Evolutionary conservation across 2,797 vertebrate species (phyloP).

Genomic region (Myioborus miniatus): DNA sequence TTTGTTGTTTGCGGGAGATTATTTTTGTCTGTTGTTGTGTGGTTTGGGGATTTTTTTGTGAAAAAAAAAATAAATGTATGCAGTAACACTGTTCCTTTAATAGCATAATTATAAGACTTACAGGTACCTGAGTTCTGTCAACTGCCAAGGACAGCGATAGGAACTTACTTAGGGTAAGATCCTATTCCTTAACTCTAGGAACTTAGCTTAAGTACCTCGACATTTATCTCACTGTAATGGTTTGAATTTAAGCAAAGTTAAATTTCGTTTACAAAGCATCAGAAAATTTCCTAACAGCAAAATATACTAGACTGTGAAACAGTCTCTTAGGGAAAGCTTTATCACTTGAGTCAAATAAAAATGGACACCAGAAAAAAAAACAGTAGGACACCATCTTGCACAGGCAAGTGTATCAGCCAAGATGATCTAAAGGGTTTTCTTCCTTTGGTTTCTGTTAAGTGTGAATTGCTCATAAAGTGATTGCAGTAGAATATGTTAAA

Average conservation of each 20-base stretch:
- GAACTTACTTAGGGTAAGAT: background rate
- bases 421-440: background rate
- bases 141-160: background rate
- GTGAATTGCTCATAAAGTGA: background rate
- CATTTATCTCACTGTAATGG: background rate
- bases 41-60: background rate
- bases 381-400: background rate
- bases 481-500: background rate
- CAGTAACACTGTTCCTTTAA: background rate
- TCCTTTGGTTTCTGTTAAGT: background rate
- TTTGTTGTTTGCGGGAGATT: rapidly evolving
- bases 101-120: background rate
- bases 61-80: background rate
- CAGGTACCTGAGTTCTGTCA: background rate
- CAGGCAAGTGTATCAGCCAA: background rate
- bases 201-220: background rate
- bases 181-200: too few species aligned
- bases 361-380: background rate
- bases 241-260: background rate
- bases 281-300: background rate
- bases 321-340: background rate
- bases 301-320: background rate
- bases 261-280: background rate
- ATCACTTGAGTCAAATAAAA: background rate
- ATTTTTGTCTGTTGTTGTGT: background rate